These are phyloP conservation scores for Hoplodrina blanda DNA, from an alignment of 2,888 invertebrate genomes.

Conservation along the genomic window DNA sequence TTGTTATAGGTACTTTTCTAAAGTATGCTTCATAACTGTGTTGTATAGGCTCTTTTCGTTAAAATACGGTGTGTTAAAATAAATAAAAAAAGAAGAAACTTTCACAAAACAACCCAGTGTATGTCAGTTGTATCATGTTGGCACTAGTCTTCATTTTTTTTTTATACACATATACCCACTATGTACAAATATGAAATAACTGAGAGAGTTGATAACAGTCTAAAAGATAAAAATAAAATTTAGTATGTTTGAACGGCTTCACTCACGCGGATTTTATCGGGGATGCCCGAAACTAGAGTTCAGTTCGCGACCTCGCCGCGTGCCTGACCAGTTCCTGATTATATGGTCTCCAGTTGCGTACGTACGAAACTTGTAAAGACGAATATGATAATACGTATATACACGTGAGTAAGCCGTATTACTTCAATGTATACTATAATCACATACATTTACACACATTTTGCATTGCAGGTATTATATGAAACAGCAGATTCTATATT, in stretches of 20 bases:
- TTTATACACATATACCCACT: too few species aligned
- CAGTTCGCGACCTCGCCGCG: conserved; percentile 44
- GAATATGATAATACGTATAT: conserved; percentile 30
- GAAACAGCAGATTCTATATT: too few species aligned
- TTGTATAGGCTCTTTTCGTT: too few species aligned
- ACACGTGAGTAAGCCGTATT: conserved; percentile 15
- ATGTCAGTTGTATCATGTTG: too few species aligned
- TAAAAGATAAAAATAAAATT: background rate
- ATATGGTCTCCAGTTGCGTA: conserved; percentile 15
- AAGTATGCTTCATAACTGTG: too few species aligned
- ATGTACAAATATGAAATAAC: too few species aligned
- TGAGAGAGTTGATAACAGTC: too few species aligned
- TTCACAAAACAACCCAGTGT: background rate
- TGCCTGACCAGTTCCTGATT: conserved; percentile 43
- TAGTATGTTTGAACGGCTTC: background rate
- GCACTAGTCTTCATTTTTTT: too few species aligned
- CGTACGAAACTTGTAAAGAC: conserved; percentile 17
- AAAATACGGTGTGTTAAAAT: background rate
- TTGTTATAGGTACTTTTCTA: too few species aligned
- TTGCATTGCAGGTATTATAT: too few species aligned
- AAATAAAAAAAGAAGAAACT: background rate
- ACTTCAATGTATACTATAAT: too few species aligned
- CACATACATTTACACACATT: too few species aligned
- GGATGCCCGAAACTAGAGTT: conserved; percentile 32
- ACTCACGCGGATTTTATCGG: conserved; percentile 36